These are phyloP conservation scores for Pseudolycoriella hygida DNA, from an alignment of 2,888 invertebrate genomes.

Conservation along the genomic window DNA sequence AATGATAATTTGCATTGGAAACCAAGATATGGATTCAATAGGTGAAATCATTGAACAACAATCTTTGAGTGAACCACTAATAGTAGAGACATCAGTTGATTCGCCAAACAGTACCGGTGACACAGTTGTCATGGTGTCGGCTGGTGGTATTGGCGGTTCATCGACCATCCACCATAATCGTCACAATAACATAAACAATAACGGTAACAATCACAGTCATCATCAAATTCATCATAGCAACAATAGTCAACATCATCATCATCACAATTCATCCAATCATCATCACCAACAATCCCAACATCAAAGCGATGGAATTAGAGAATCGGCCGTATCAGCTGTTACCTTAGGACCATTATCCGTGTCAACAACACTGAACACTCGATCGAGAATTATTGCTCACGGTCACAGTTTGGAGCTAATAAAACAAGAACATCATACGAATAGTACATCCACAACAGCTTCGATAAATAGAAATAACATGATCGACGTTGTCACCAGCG, in stretches of 20 bases:
- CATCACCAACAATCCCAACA: slow-evolving; percentile 8
- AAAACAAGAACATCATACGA: slow-evolving; percentile 12
- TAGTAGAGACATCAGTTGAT: slow-evolving; percentile 30
- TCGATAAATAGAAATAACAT: slow-evolving; percentile 10
- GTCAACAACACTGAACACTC: slow-evolving; percentile 1
- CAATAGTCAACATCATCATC: slow-evolving; percentile 7
- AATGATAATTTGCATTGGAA: background rate
- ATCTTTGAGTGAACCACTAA: slow-evolving; percentile 31
- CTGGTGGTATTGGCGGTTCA: slow-evolving; percentile 9
- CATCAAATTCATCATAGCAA: slow-evolving; percentile 11
- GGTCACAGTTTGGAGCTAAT: slow-evolving; percentile 12
- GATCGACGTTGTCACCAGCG: slow-evolving; percentile 6
- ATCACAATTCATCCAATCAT: slow-evolving; percentile 3
- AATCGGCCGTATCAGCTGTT: slow-evolving; percentile 8
- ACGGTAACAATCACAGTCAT: slow-evolving; percentile 8
- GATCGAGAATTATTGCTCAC: slow-evolving; percentile 9
- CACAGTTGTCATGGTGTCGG: slow-evolving; percentile 23
- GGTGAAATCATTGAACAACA: slow-evolving; percentile 41
- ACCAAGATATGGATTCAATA: slow-evolving; percentile 33
- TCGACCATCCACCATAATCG: slow-evolving; percentile 6
- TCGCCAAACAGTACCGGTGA: slow-evolving; percentile 29
- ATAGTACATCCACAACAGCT: slow-evolving; percentile 5
- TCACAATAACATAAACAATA: slow-evolving; percentile 9
- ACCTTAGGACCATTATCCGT: slow-evolving; percentile 5
- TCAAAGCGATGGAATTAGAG: slow-evolving; percentile 7